Conservation (phyloP, 2,888 invertebrate genomes). For the Frankliniella fusca region DNA sequence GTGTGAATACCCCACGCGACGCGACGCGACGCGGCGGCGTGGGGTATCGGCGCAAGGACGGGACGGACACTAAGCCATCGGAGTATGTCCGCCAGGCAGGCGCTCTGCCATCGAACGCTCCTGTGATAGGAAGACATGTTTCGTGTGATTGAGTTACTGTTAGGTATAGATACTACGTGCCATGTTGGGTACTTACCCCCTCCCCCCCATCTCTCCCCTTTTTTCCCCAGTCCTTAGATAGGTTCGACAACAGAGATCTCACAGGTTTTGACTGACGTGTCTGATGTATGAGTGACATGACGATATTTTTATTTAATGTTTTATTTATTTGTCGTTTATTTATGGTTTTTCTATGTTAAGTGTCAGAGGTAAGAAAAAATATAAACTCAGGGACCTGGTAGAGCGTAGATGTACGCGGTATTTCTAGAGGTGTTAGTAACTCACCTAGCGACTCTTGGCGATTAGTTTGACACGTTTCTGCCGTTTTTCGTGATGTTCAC, state of each 20-base stretch:
- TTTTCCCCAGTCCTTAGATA: too few species aligned
- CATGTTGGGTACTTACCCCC: too few species aligned
- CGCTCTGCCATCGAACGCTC: neutral
- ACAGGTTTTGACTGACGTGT: constrained; percentile 1
- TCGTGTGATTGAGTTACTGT: too few species aligned
- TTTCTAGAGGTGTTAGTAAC: too few species aligned
- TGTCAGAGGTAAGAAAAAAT: neutral
- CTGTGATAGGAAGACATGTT: too few species aligned
- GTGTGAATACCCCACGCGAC: neutral
- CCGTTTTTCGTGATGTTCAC: too few species aligned
- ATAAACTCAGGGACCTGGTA: neutral
- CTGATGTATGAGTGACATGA: neutral
- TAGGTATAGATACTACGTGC: too few species aligned
- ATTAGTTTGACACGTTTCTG: too few species aligned
- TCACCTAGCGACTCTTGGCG: too few species aligned
- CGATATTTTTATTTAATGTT: neutral
- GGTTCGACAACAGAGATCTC: neutral
- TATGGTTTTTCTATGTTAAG: neutral
- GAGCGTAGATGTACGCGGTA: neutral
- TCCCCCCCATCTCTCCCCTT: too few species aligned
- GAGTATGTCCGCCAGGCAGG: neutral
- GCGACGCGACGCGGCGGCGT: neutral
- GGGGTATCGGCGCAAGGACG: neutral
- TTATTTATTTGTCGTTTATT: neutral
- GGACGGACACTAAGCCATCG: neutral